These are phyloP conservation scores for Craterocephalus amniculus DNA, from an alignment of 2,797 vertebrate genomes.

Conservation along the genomic window DNA sequence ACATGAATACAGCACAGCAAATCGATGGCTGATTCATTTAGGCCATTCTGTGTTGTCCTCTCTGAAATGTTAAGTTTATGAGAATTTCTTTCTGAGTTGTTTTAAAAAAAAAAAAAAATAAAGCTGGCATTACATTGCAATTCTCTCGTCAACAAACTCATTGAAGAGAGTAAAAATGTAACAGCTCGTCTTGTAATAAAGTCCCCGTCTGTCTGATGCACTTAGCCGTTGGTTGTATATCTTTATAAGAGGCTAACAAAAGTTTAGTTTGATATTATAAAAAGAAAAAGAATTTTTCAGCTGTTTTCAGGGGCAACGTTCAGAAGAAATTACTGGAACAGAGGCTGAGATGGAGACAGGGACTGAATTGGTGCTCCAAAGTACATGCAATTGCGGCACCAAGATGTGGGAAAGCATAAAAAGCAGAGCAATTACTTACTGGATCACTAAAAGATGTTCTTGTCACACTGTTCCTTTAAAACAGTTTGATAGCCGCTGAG, in stretches of 20 bases:
- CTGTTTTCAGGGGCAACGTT: slow-evolving; percentile 11
- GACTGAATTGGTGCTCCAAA: slow-evolving; percentile 4
- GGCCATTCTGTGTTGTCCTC: slow-evolving; percentile 19
- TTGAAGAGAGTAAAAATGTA: slow-evolving; percentile 4
- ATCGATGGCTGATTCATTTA: slow-evolving; percentile 56
- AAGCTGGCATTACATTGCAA: slow-evolving; percentile 5
- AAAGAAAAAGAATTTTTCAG: slow-evolving; percentile 2
- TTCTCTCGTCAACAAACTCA: slow-evolving; percentile 20
- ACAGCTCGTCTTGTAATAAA: neutral
- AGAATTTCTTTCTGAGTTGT: slow-evolving; percentile 5
- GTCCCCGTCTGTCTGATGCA: neutral
- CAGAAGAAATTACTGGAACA: neutral
- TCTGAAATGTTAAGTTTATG: slow-evolving; percentile 33
- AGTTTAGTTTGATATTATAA: slow-evolving; percentile 3
- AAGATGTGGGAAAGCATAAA: slow-evolving; percentile 1
- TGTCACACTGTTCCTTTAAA: neutral
- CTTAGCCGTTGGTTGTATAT: neutral
- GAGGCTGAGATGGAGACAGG: neutral
- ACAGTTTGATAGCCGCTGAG: neutral
- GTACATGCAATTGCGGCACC: slow-evolving; percentile 11
- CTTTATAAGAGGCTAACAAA: neutral
- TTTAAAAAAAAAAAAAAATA: slow-evolving; percentile 3
- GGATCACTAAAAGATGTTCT: neutral
- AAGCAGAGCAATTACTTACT: neutral
- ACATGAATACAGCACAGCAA: slow-evolving; percentile 42